A percentile compares a stretch with the other conserved stretches of the same genome.
phyloP scores from a whole-genome alignment of 1,140 invertebrate genomes.

The Bombus superbus region DNA sequence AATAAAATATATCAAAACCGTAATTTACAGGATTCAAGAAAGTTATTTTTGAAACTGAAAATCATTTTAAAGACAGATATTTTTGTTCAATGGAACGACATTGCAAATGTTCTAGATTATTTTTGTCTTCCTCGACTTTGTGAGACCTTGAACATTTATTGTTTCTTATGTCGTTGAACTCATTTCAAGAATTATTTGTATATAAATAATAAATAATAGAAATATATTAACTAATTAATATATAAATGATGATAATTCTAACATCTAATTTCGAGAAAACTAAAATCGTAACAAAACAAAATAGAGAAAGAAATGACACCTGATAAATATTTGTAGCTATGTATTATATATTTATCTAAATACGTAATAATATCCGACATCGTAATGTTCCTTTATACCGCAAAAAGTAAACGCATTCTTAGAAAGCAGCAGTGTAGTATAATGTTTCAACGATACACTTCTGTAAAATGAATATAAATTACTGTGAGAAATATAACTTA shows the following conservation, averaged over 20 bases:
- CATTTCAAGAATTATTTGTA: neutral
- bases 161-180: neutral
- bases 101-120: neutral
- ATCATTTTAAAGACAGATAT: neutral
- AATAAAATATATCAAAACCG: neutral
- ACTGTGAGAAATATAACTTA: neutral
- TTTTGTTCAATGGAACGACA: neutral
- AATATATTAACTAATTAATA: neutral
- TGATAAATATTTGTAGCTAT: neutral
- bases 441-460: neutral
- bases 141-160: neutral
- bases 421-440: neutral
- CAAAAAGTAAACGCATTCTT: neutral
- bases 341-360: neutral
- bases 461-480: neutral
- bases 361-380: neutral
- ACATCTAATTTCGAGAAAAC: neutral
- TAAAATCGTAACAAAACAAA: neutral
- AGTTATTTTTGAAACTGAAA: slow-evolving; percentile 3
- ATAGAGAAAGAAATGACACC: neutral
- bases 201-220: neutral
- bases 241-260: neutral
- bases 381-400: neutral
- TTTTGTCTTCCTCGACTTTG: neutral
- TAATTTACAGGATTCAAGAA: neutral